Base-by-base conservation (phyloP, 2,888 invertebrate genomes). In the Sarcophaga rosellei region DNA sequence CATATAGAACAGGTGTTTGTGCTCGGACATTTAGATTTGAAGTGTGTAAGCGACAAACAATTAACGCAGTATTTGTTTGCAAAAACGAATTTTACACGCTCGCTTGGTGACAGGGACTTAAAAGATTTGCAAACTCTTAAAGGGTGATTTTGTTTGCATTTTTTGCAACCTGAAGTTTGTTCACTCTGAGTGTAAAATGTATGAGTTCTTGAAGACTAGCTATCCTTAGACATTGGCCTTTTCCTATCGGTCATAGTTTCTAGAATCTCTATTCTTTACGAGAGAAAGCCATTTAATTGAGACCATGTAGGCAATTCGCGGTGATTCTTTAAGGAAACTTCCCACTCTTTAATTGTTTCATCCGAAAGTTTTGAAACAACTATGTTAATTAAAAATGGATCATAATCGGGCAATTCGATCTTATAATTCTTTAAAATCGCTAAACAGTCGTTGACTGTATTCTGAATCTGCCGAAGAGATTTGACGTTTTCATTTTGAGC, bases 181-280 rank as follows among this genome's bases (percentile, higher is more conserved):
- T 35, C 35, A 35, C 35, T 35, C 35, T 35, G 35, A 35, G 35
- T 35, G 35, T 35, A 35, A 35, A 35, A 35, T 66, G 70, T 2
- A 11, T 72, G 59, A n/a, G 72, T 23, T 69, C 47, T 62, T 47
- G 78, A 59, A 23, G 11, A 25, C 15, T 47, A 47, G 17, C 1
- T 53, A 4, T 53, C 69, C n/a, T 45, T 53, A 20, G 70, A 47
- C n/a, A 21, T 15, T 11, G 63, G 15, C 47, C 53, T 78, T 69
- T 47, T 47, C 10, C 45, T 47, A 70, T 70, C 66, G 12, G 6
- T 23, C 15, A 73, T 21, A 4, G 70, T 72, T 72, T 66, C 72
- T 20, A 79, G 15, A 25, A 80, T 80, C 11, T 80, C 80, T 11
- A 80, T 73, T 44, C 73, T 44, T n/a, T 73, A 57, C n/a, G 61